phyloP scores from a whole-genome alignment of 2,797 vertebrate genomes.

The Arctocebus calabarensis region DNA sequence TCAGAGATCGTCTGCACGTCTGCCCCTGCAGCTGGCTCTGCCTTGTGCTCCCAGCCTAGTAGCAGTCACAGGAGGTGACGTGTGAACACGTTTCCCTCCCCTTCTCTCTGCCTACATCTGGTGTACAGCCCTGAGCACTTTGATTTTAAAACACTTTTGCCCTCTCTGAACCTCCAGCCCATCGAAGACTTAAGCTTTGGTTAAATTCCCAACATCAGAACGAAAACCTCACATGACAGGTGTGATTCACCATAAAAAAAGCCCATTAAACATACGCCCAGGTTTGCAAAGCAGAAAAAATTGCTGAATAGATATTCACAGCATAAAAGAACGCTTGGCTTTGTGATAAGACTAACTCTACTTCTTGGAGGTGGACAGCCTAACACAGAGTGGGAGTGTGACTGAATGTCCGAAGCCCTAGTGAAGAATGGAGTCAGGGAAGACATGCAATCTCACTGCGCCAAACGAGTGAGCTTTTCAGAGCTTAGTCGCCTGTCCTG shows the following conservation, averaged over 20 bases:
- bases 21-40: fast-evolving
- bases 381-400: fast-evolving
- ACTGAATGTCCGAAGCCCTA: fast-evolving
- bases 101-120: not conserved
- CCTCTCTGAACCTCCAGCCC: not conserved
- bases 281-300: not conserved
- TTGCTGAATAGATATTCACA: fast-evolving
- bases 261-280: not conserved
- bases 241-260: not conserved
- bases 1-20: fast-evolving
- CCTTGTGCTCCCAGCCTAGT: fast-evolving
- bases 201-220: not conserved
- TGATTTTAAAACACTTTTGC: not conserved
- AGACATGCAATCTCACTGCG: too few relatives aligned
- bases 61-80: fast-evolving
- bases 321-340: not conserved
- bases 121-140: not conserved
- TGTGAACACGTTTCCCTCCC: fast-evolving
- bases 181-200: not conserved
- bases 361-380: not conserved
- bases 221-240: not conserved
- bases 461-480: too few relatives aligned
- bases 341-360: not conserved
- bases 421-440: fast-evolving
- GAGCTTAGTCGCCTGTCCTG: not conserved